Percentiles rank a stretch among this genome's conserved stretches.
Evolutionary conservation across 2,113 vertebrate species (phyloP).

Genomic region (Cinclus mexicanus): DNA sequence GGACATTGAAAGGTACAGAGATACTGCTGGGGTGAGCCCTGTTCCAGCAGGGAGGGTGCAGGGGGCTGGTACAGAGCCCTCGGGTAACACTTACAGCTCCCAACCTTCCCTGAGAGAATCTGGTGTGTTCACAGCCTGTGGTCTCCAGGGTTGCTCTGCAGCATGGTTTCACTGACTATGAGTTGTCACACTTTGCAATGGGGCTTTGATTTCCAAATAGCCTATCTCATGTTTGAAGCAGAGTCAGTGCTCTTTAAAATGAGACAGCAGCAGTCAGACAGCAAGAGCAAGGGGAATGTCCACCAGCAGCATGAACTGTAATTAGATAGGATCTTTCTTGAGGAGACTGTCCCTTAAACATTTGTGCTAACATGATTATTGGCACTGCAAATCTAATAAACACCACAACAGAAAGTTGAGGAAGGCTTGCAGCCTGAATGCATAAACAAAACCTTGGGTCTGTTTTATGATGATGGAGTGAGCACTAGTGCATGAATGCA

Average conservation of each 20-base stretch:
- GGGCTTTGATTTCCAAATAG: not conserved
- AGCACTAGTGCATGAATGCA: not conserved
- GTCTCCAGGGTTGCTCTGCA: not conserved
- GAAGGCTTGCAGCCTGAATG: not conserved
- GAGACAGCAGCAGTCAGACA: not conserved
- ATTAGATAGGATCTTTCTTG: slow-evolving; percentile 16
- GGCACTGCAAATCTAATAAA: slow-evolving; percentile 22
- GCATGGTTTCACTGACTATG: accelerated
- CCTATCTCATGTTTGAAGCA: not conserved
- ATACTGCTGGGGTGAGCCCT: no score
- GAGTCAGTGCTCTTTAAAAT: not conserved
- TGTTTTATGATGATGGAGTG: not conserved
- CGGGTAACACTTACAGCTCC: accelerated
- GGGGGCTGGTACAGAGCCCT: not conserved
- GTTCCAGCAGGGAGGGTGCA: accelerated
- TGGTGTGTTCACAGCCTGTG: not conserved
- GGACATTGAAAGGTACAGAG: not conserved
- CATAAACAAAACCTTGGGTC: not conserved
- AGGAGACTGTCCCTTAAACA: not conserved
- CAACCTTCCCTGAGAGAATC: accelerated
- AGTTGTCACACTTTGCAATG: not conserved
- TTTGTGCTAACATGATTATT: slow-evolving; percentile 19
- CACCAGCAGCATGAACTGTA: not conserved
- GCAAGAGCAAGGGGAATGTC: not conserved
- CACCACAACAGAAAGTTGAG: not conserved